These are phyloP conservation scores for Centropyge bicolor DNA, from an alignment of 2,797 vertebrate species.

Conservation along the genomic window DNA sequence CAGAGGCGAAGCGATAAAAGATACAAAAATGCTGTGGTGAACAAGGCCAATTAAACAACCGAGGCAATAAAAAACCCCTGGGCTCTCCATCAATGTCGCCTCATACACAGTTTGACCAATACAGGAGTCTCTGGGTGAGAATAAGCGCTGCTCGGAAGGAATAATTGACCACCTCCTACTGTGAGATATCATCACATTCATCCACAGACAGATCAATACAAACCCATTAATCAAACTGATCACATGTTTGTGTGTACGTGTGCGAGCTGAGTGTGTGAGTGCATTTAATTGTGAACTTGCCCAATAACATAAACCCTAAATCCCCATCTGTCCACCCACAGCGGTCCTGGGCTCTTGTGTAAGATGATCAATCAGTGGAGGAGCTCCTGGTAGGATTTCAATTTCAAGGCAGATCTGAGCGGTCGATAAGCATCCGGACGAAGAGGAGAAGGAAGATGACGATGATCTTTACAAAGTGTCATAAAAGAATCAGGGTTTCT, in stretches of 20 bases:
- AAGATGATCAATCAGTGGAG: conserved; percentile 62
- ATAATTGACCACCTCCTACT: conserved; percentile 58
- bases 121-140: conserved; percentile 42
- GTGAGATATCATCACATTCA: conserved; percentile 63
- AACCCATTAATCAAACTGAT: conserved; percentile 70
- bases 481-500: conserved; percentile 24
- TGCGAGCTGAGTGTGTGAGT: conserved; percentile 7
- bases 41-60: conserved; percentile 28
- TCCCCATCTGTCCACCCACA: conserved; percentile 56
- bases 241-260: conserved; percentile 10
- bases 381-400: conserved; percentile 51
- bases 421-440: conserved; percentile 55
- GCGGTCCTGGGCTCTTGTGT: conserved; percentile 26
- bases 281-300: conserved; percentile 52
- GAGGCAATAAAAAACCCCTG: conserved; percentile 12
- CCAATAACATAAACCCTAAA: conserved; percentile 68
- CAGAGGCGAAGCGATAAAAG: conserved; percentile 1
- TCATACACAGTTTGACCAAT: conserved; percentile 36
- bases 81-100: conserved; percentile 47
- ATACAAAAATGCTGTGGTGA: background rate
- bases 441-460: conserved; percentile 44
- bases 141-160: conserved; percentile 22
- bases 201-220: conserved; percentile 64
- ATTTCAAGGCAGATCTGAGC: conserved; percentile 60
- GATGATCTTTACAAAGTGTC: conserved; percentile 40